These are phyloP conservation scores for Caenorhabditis sulstoni DNA, from an alignment of 2,888 invertebrate genomes.

Conservation along the genomic window DNA sequence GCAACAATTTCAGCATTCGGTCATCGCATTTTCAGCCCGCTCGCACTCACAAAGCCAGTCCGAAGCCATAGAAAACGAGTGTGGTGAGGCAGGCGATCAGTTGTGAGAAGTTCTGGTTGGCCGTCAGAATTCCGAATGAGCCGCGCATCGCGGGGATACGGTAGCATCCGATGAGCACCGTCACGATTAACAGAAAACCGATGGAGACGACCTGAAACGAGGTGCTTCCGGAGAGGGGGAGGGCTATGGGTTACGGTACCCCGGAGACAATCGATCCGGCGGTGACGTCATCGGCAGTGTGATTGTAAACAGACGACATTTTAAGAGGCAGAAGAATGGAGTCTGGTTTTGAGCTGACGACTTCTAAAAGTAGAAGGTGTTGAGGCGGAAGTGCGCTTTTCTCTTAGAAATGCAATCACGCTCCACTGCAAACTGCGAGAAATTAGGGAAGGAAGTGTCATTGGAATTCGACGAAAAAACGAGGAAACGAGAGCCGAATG, in stretches of 20 bases:
- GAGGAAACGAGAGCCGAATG: no score
- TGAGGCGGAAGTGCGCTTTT: not conserved
- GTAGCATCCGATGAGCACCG: constrained; percentile 27
- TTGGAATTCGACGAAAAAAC: no score
- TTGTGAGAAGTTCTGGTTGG: constrained; percentile 31
- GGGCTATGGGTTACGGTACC: constrained; percentile 1
- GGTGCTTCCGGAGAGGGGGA: not conserved
- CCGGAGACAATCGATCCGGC: constrained; percentile 1
- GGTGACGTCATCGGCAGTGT: constrained; percentile 8
- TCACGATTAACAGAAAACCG: constrained; percentile 16
- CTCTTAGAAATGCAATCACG: no score
- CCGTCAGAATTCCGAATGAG: constrained; percentile 17
- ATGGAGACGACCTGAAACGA: constrained; percentile 18
- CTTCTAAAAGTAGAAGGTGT: not conserved
- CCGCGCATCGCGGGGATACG: constrained; percentile 26
- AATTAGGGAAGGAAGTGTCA: no score
- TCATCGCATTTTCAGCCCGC: not conserved
- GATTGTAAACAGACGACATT: constrained; percentile 1
- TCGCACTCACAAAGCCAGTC: constrained; percentile 12
- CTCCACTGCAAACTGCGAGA: no score
- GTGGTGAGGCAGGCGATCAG: not conserved
- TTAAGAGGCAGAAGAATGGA: not conserved
- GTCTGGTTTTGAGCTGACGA: constrained; percentile 8
- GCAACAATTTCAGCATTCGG: not conserved
- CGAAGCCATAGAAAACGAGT: constrained; percentile 12